Evolutionary conservation across 2,797 vertebrate genomes (phyloP).

Genomic region (Onychomys torridus): DNA sequence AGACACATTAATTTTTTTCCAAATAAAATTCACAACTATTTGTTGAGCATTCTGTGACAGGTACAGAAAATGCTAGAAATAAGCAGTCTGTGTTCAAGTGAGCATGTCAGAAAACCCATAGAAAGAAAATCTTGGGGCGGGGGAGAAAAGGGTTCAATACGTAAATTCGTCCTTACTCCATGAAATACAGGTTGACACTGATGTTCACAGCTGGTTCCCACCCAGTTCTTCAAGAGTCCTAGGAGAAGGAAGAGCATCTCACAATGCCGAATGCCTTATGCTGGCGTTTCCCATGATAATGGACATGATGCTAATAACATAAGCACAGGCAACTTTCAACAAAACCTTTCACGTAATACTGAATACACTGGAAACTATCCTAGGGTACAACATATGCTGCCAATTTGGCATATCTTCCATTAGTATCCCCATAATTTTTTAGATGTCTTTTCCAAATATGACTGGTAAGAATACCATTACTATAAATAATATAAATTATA

Average conservation of each 20-base stretch:
- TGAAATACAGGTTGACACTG: neutral
- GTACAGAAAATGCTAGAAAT: neutral
- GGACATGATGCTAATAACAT: neutral
- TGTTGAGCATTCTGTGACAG: neutral
- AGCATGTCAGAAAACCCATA: neutral
- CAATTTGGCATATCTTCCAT: neutral
- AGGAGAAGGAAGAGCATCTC: neutral
- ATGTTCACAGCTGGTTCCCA: neutral
- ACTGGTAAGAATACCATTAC: conserved; percentile 7
- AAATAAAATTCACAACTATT: conserved; percentile 37
- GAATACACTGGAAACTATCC: neutral
- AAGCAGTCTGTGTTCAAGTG: neutral
- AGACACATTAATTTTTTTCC: conserved; percentile 34
- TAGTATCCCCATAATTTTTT: neutral
- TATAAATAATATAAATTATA: conserved; percentile 48
- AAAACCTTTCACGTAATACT: neutral
- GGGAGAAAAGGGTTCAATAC: neutral
- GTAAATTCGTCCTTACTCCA: neutral
- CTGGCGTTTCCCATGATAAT: neutral
- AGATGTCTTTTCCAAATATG: conserved; percentile 40
- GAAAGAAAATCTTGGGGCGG: neutral
- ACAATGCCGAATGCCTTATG: neutral
- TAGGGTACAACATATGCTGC: neutral
- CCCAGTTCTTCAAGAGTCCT: neutral
- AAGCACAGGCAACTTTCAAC: neutral